Evolutionary conservation across 2,888 invertebrate genomes (phyloP).

Genomic region (Saturnia pavonia): DNA sequence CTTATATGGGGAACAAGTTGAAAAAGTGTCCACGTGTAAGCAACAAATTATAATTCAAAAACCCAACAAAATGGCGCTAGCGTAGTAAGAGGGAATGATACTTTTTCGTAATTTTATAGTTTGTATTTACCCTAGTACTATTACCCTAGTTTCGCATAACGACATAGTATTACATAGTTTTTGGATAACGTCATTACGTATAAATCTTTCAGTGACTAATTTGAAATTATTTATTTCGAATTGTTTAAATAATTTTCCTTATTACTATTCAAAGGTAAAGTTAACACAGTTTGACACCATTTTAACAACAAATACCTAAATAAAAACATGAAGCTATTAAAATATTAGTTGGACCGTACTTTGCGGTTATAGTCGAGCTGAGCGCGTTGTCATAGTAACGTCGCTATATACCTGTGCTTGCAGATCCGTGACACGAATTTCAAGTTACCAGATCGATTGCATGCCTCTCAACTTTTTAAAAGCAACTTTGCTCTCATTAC

Average conservation of each 20-base stretch:
- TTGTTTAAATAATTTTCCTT: neutral
- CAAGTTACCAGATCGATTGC: slow-evolving; percentile 67
- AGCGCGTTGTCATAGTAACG: slow-evolving; percentile 66
- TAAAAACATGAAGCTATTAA: slow-evolving; percentile 5
- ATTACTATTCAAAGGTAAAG: neutral
- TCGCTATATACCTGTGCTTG: slow-evolving; percentile 72
- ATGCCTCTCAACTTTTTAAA: slow-evolving; percentile 32
- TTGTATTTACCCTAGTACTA: no score
- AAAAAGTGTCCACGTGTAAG: no score
- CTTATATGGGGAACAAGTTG: no score
- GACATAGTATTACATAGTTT: neutral
- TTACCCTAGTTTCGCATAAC: no score
- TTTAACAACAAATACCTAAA: neutral
- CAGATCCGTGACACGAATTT: slow-evolving; percentile 73
- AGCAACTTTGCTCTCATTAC: slow-evolving; percentile 35
- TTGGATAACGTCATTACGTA: neutral
- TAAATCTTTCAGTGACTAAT: neutral
- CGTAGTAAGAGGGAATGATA: no score
- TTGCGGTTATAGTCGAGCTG: slow-evolving; percentile 22
- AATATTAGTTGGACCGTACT: slow-evolving; percentile 12
- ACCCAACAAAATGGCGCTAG: no score
- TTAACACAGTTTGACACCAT: neutral
- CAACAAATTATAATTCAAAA: no score
- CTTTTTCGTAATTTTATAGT: no score
- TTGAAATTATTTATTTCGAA: neutral